These are phyloP conservation scores for Syngnathus rostellatus DNA, from an alignment of 2,797 vertebrate genomes.

Conservation along the genomic window DNA sequence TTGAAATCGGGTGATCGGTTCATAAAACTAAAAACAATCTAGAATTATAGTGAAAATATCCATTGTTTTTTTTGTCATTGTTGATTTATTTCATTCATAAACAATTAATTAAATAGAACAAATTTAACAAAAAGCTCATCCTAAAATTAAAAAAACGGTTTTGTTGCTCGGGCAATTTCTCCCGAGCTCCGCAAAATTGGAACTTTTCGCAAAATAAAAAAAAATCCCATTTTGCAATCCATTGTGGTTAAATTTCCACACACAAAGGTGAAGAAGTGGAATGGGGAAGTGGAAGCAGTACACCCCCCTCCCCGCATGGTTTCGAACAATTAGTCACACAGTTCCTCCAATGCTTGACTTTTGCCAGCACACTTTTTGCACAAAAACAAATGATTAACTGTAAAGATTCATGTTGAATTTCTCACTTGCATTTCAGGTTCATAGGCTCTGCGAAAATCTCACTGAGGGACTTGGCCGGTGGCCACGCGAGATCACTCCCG, in stretches of 20 bases:
- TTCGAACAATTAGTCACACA: slow-evolving; percentile 2
- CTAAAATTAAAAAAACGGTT: too few species aligned
- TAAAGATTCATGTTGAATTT: background rate
- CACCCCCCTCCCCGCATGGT: background rate
- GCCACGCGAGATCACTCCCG: slow-evolving; percentile 75
- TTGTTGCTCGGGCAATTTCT: background rate
- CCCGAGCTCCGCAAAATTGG: background rate
- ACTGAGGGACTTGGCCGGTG: slow-evolving; percentile 79
- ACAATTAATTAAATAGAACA: too few species aligned
- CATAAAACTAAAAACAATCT: too few species aligned
- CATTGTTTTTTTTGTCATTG: too few species aligned
- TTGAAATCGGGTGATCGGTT: too few species aligned
- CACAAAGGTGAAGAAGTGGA: slow-evolving; percentile 37
- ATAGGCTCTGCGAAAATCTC: slow-evolving; percentile 80
- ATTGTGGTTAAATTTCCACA: slow-evolving; percentile 15
- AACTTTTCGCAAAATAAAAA: background rate
- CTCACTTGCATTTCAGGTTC: slow-evolving; percentile 71
- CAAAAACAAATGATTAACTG: background rate
- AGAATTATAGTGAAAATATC: too few species aligned
- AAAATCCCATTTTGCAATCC: slow-evolving; percentile 20
- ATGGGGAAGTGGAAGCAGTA: slow-evolving; percentile 38
- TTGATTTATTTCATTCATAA: too few species aligned
- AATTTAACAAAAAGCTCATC: too few species aligned
- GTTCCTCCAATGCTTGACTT: background rate
- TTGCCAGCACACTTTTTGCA: background rate